Conservation (phyloP, 2,888 invertebrate species). For the Falcaria lacertinaria region DNA sequence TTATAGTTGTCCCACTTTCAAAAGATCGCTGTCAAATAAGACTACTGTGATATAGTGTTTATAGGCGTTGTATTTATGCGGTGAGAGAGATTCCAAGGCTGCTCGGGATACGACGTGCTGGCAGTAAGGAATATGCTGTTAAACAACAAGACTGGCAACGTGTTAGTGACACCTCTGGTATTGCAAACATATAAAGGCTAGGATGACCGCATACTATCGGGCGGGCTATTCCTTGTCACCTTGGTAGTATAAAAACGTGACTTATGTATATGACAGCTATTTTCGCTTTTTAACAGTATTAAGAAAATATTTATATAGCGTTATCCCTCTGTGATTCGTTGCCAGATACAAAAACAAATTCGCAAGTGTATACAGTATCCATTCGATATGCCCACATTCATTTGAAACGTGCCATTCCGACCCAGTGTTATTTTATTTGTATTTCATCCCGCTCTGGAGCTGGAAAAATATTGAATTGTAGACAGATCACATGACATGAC, state of each 20-base stretch:
- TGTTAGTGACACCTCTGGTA: too few species aligned
- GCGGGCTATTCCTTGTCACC: too few species aligned
- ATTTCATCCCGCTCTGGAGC: conserved; percentile 22
- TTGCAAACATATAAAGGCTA: too few species aligned
- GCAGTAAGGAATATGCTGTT: too few species aligned
- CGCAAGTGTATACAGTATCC: conserved; percentile 11
- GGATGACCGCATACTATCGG: too few species aligned
- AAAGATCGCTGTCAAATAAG: too few species aligned
- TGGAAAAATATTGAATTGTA: conserved; percentile 27
- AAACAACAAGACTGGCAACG: too few species aligned
- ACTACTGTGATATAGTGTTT: too few species aligned
- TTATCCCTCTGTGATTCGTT: conserved; percentile 12
- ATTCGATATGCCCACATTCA: conserved; percentile 14
- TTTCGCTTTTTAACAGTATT: conserved; percentile 2
- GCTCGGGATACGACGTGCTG: too few species aligned
- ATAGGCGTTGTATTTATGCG: too few species aligned
- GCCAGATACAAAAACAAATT: conserved; percentile 16
- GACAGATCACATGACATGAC: conserved; percentile 16
- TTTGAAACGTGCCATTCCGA: conserved; percentile 25
- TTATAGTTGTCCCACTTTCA: too few species aligned
- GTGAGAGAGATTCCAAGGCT: too few species aligned
- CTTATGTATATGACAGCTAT: background rate
- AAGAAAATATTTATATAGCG: conserved; percentile 13
- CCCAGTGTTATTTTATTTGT: conserved; percentile 24
- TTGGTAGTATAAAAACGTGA: background rate